These are phyloP conservation scores for Holocentrus rufus DNA, from an alignment of 2,797 vertebrate species.

Conservation along the genomic window DNA sequence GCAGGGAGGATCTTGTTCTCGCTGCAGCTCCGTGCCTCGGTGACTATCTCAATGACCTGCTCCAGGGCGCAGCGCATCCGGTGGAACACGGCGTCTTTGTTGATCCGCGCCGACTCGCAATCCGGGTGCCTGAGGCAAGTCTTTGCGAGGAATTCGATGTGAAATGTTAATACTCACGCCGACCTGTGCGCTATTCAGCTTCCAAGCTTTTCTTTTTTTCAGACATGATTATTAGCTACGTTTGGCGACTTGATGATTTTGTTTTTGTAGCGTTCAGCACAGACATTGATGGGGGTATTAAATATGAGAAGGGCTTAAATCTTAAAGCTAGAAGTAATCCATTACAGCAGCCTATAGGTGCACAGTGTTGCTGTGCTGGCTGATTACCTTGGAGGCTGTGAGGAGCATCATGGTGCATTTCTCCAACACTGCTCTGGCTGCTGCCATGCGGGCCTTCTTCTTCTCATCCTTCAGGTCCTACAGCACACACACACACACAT, in stretches of 20 bases:
- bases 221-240: not conserved
- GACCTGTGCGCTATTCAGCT: conserved; percentile 20
- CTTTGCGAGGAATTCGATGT: conserved; percentile 76
- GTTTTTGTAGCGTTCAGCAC: not conserved
- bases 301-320: conserved; percentile 22
- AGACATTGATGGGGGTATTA: not conserved
- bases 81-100: conserved; percentile 96
- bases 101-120: conserved; percentile 96
- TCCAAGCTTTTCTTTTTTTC: conserved; percentile 23
- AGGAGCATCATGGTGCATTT: conserved; percentile 99
- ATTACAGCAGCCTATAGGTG: conserved; percentile 20
- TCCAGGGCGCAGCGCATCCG: conserved; percentile 96
- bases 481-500: conserved; percentile 13
- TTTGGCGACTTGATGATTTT: conserved; percentile 18
- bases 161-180: conserved; percentile 60
- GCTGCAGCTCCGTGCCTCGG: conserved; percentile 86
- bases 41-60: conserved; percentile 97
- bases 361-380: not conserved
- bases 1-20: conserved; percentile 86
- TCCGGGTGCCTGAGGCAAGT: conserved; percentile 98
- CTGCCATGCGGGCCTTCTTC: conserved; percentile 97
- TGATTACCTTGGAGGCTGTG: conserved; percentile 96
- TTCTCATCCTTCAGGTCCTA: conserved; percentile 99
- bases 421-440: conserved; percentile 94
- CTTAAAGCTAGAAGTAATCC: conserved; percentile 24